These are phyloP conservation scores for Propsilocerus akamusi DNA, from an alignment of 1,140 invertebrate species.

Conservation along the genomic window DNA sequence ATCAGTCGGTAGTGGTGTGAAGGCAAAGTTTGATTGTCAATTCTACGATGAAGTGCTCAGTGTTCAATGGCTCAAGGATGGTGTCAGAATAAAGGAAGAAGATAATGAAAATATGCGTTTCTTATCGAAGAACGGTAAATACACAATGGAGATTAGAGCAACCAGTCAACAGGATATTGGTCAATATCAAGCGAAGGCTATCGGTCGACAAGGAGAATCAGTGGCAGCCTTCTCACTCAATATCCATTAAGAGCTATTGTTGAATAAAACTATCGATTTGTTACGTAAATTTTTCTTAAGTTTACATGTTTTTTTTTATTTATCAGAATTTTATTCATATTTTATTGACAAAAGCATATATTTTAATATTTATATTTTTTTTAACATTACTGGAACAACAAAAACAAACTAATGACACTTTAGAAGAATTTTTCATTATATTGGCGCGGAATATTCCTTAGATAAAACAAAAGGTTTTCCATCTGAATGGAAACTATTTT, in stretches of 20 bases:
- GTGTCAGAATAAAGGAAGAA: conserved; percentile 40
- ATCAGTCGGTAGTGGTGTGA: conserved; percentile 65
- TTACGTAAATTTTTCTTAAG: too few relatives aligned
- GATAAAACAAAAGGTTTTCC: too few relatives aligned
- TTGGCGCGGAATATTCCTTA: not conserved
- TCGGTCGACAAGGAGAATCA: conserved; percentile 64
- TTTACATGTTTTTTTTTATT: not conserved
- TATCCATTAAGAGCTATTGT: conserved; percentile 25
- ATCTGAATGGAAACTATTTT: too few relatives aligned
- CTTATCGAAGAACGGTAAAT: conserved; percentile 56
- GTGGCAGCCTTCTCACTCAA: conserved; percentile 73
- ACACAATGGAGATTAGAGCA: conserved; percentile 54
- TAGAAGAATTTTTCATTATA: not conserved
- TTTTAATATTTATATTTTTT: not conserved
- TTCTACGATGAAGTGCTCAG: conserved; percentile 29
- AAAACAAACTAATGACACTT: too few relatives aligned
- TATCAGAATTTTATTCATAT: too few relatives aligned
- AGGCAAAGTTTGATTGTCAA: conserved; percentile 42
- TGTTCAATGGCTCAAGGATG: conserved; percentile 76
- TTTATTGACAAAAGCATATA: not conserved
- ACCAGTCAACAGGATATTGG: conserved; percentile 66
- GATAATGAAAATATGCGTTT: conserved; percentile 55
- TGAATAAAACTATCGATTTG: too few relatives aligned
- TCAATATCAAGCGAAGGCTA: conserved; percentile 76
- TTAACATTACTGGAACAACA: too few relatives aligned